Base-by-base conservation (phyloP, 2,888 invertebrate genomes). In the Macrophya annulata region DNA sequence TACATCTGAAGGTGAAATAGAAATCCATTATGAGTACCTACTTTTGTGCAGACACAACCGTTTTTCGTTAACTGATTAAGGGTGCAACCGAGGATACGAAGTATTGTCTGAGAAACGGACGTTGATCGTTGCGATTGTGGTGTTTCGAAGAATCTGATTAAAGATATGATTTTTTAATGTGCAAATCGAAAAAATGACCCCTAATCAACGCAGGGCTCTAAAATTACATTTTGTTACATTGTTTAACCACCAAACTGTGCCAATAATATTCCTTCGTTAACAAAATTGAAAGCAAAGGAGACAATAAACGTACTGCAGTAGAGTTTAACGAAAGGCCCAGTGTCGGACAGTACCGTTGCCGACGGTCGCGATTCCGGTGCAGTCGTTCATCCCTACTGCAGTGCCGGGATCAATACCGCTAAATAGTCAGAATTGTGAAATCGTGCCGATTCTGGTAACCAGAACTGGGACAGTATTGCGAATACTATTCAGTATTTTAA, bases 1-100 rank as follows among this genome's bases (percentile, higher is more conserved):
- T 21, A 62, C 51, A 81, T 37, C 81, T 62, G 59, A 21, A 81
- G 81, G 81, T 81, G 37, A 37, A 77, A 77, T 77, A 77, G 55
- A 55, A 77, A 77, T 77, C 77, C 51, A 55, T 25, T n/a, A n/a
- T 15, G 77, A 51, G 77, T 31, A 55, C 51, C 55, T 25, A 43
- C 68, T 45, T 45, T 74, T 45, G 43, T 74, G 72, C 72, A 45
- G 43, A 74, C 72, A 45, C 72, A 45, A 45, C 10, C 21, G 45
- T 74, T 74, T 62, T 37, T 68, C 15, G 31, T 2, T 37, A 68
- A 68, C 68, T 21, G 45, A 45, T 45, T 31, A 9, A 5, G 71
- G n/a, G 40, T 74, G 45, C 43, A 74, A 12, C 1, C 15, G n/a
- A 40, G 37, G 40, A 45, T 74, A 9, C 37, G 68, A 12, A 62